Percentiles rank a stretch among this genome's conserved stretches.
These are phyloP conservation scores for Panopea generosa DNA, from an alignment of 2,888 invertebrate species.

Conservation along the genomic window DNA sequence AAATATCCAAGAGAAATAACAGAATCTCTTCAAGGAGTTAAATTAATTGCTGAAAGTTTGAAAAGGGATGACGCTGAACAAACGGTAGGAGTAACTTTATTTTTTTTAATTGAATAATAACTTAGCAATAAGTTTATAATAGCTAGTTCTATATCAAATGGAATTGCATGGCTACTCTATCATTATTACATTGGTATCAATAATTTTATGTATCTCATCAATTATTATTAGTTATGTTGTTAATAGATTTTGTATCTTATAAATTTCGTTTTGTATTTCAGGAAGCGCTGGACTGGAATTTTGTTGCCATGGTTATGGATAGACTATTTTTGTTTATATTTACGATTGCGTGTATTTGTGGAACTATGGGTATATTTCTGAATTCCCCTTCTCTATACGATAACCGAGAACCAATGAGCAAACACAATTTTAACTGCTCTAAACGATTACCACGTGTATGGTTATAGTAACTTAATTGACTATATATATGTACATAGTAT, in stretches of 20 bases:
- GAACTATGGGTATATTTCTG: slow-evolving; percentile 82
- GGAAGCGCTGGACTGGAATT: slow-evolving; percentile 84
- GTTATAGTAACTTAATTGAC: too few species aligned
- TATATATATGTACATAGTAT: too few species aligned
- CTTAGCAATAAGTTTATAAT: too few species aligned
- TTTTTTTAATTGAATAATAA: too few species aligned
- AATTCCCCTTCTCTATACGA: slow-evolving; percentile 83
- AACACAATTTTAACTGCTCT: slow-evolving; percentile 45
- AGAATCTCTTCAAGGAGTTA: slow-evolving; percentile 75
- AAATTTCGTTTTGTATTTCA: slow-evolving; percentile 55
- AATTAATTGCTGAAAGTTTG: slow-evolving; percentile 79
- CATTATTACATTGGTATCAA: too few species aligned
- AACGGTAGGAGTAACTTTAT: too few species aligned
- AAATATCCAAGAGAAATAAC: slow-evolving; percentile 74
- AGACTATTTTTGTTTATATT: slow-evolving; percentile 82
- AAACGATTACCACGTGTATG: too few species aligned
- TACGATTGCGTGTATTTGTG: slow-evolving; percentile 82
- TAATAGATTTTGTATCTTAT: too few species aligned
- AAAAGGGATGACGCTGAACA: slow-evolving; percentile 75
- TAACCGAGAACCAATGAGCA: slow-evolving; percentile 64
- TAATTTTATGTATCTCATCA: too few species aligned
- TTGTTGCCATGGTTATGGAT: slow-evolving; percentile 84
- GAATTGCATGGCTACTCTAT: too few species aligned
- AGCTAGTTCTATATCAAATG: too few species aligned
- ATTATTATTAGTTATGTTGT: too few species aligned